Evolutionary conservation across 2,797 vertebrate genomes (phyloP).

Genomic region (Eurystomus glaucurus): DNA sequence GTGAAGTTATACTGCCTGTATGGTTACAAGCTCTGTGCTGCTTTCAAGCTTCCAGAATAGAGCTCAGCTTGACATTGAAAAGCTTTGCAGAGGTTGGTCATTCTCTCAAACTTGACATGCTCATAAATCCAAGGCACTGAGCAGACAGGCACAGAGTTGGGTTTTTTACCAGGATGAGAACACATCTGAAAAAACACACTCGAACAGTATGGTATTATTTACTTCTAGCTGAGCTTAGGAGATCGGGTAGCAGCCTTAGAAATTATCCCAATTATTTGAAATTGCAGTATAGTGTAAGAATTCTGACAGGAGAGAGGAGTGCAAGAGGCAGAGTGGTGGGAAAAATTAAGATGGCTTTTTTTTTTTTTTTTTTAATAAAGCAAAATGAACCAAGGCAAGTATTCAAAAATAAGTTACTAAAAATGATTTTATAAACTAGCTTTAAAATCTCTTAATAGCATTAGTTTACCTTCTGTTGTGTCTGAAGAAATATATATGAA

Average conservation of each 20-base stretch:
- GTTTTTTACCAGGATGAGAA: conserved; percentile 64
- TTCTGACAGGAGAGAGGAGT: conserved; percentile 17
- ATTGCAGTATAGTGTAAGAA: conserved; percentile 44
- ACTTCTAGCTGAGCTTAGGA: conserved; percentile 64
- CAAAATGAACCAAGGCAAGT: conserved; percentile 30
- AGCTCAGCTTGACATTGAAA: conserved; percentile 62
- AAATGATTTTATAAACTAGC: conserved; percentile 66
- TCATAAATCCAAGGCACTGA: conserved; percentile 71
- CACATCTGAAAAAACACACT: conserved; percentile 77
- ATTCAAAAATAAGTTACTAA: conserved; percentile 74
- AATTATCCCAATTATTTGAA: conserved; percentile 71
- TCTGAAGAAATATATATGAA: conserved; percentile 83
- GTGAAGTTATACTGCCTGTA: neutral
- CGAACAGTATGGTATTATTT: conserved; percentile 75
- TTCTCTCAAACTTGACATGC: conserved; percentile 72
- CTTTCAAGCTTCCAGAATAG: neutral
- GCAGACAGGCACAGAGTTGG: conserved; percentile 64
- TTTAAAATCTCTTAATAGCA: conserved; percentile 71
- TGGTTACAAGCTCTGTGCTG: neutral
- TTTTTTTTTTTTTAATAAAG: conserved; percentile 34
- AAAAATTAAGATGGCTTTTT: conserved; percentile 27
- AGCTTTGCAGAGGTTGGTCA: conserved; percentile 54
- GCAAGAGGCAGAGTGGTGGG: neutral
- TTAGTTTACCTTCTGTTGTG: conserved; percentile 76
- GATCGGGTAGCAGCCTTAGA: conserved; percentile 62